Base-by-base conservation (phyloP, 2,888 invertebrate species). In the Philhelius pedissequus region DNA sequence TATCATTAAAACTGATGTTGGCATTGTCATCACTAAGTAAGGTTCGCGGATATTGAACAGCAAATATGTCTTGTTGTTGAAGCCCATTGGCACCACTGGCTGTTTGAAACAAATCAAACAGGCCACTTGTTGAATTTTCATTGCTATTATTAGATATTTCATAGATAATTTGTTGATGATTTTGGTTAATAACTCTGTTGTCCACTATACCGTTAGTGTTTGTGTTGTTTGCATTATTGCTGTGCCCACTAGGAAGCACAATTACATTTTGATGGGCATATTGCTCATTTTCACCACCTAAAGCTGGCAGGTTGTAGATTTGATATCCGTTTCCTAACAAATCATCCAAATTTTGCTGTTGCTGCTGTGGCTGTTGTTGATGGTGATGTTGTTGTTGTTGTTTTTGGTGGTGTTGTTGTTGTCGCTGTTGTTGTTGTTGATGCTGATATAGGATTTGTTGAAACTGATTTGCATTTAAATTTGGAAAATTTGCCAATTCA, bases 81-180 rank as follows among this genome's bases (percentile, higher is more conserved):
- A 66, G 25, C 7, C 48, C 80, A 27, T 62, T 71, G 0, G 66
- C 6, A 2, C 66, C 60, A 15, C 20, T 32, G 4, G 75, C 70
- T 35, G 74, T 54, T 15, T 80, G 84, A n/a, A 80, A 84, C 2
- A 84, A 43, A 58, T 84, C 84, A 11, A 84, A 79, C 1, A 84
- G 69, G 8, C 80, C 71, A 48, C 38, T 20, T 5, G 70, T 62
- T 13, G 80, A 70, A 45, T 76, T 80, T n/a, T 84, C 84, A 43
- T 80, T 80, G 60, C 60, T 71, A 18, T 71, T 76, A 15, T 80
- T 84, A 3, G 84, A 64, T 22, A 84, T 80, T 35, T 84, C 84
- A 18, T 84, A 84, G 7, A 84, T 80, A 11, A 84, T 80, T 32
- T 84, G 79, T 32, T 80, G 84, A 22, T 84, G 79, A n/a, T 79